Evolutionary conservation across 2,797 vertebrate species (phyloP).

Genomic region (Eulemur albifrons): DNA sequence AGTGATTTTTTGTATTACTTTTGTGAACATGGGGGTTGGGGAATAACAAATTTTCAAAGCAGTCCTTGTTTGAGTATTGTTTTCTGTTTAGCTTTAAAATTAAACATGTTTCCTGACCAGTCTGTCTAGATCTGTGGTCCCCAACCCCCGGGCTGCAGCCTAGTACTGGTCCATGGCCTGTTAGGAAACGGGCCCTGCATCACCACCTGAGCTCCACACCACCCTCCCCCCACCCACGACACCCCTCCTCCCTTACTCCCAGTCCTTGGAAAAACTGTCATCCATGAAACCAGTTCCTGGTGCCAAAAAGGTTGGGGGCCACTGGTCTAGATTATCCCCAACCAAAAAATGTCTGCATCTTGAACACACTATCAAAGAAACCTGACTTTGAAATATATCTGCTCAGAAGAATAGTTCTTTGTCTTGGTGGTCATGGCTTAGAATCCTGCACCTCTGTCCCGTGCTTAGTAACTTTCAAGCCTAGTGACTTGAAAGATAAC

Average conservation of each 20-base stretch:
- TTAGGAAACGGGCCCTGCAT: too few species aligned
- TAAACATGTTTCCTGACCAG: neutral
- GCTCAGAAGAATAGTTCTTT: neutral
- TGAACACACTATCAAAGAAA: neutral
- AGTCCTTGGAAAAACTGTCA: too few species aligned
- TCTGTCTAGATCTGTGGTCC: neutral
- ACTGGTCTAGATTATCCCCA: neutral
- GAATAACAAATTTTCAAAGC: neutral
- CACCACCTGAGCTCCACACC: too few species aligned
- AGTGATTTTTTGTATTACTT: neutral
- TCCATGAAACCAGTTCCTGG: too few species aligned
- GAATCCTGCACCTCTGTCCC: neutral
- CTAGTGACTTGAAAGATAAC: conserved; percentile 11
- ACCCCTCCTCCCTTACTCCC: too few species aligned
- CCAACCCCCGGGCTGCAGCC: too few species aligned
- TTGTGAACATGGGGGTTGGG: neutral
- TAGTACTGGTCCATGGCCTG: too few species aligned
- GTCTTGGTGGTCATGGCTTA: neutral
- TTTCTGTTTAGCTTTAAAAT: conserved; percentile 33
- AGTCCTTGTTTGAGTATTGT: neutral
- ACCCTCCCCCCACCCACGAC: too few species aligned
- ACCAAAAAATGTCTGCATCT: neutral
- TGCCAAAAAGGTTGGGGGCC: too few species aligned
- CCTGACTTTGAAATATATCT: neutral
- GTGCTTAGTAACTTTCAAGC: neutral